These are phyloP conservation scores for Blennius ocellaris DNA, from an alignment of 2,113 vertebrate species.

Conservation along the genomic window DNA sequence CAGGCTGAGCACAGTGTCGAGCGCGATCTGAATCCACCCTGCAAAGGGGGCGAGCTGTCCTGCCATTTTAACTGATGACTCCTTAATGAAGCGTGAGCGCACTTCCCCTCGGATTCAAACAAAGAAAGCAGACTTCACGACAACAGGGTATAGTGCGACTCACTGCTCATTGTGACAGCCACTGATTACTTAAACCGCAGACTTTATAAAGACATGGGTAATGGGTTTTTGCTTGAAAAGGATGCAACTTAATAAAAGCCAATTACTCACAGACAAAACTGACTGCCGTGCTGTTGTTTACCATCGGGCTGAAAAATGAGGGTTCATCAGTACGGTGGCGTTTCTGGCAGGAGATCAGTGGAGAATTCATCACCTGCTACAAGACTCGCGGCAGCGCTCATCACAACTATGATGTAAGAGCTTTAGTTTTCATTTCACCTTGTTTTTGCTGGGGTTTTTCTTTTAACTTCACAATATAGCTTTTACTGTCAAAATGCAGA, in stretches of 20 bases:
- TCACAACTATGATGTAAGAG: slow-evolving; percentile 4
- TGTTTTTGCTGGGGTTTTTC: background rate
- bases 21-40: slow-evolving; percentile 48
- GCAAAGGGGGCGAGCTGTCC: slow-evolving; percentile 36
- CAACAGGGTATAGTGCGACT: background rate
- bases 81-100: slow-evolving; percentile 55
- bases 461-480: slow-evolving; percentile 17
- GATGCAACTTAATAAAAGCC: slow-evolving; percentile 50
- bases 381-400: slow-evolving; percentile 17
- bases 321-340: slow-evolving; percentile 15
- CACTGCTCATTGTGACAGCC: slow-evolving; percentile 14
- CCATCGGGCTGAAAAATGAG: slow-evolving; percentile 44
- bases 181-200: slow-evolving; percentile 38
- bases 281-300: slow-evolving; percentile 31
- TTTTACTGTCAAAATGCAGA: background rate
- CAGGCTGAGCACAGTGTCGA: slow-evolving; percentile 18
- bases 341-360: slow-evolving; percentile 42
- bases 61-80: slow-evolving; percentile 55
- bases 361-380: slow-evolving; percentile 46
- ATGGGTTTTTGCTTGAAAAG: slow-evolving; percentile 29
- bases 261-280: slow-evolving; percentile 54
- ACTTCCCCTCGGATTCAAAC: slow-evolving; percentile 33
- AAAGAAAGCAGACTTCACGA: slow-evolving; percentile 24
- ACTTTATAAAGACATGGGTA: slow-evolving; percentile 48
- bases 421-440: slow-evolving; percentile 32